Evolutionary conservation across 1,140 invertebrate species (phyloP).

Genomic region (Chelonus insularis): DNA sequence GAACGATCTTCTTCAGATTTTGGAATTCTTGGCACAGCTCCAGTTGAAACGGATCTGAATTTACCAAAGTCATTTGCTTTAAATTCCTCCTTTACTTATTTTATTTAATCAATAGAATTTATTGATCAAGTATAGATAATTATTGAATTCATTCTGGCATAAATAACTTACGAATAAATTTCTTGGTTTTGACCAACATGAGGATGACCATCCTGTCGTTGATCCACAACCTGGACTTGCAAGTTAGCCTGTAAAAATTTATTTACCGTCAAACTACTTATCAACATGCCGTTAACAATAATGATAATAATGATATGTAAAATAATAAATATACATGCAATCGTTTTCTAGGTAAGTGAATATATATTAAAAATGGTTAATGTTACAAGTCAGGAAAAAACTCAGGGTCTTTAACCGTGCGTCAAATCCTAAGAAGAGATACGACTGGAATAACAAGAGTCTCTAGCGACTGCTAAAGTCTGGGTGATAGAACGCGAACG

Average conservation of each 20-base stretch:
- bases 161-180: slow-evolving; percentile 50
- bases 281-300: neutral
- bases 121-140: neutral
- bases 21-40: slow-evolving; percentile 39
- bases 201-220: slow-evolving; percentile 46
- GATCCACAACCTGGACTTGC: too few species aligned
- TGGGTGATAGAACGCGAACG: slow-evolving; percentile 22
- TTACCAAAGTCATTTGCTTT: slow-evolving; percentile 4
- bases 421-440: slow-evolving; percentile 43
- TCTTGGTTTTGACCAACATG: slow-evolving; percentile 45
- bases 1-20: slow-evolving; percentile 63
- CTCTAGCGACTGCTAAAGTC: slow-evolving; percentile 21
- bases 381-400: slow-evolving; percentile 33
- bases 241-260: slow-evolving; percentile 40
- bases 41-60: slow-evolving; percentile 41
- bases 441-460: slow-evolving; percentile 46
- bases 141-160: too few species aligned
- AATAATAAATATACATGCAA: neutral
- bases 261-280: neutral
- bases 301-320: neutral
- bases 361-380: neutral
- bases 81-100: too few species aligned
- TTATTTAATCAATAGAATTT: slow-evolving; percentile 15
- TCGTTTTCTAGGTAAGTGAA: neutral
- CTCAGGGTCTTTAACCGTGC: slow-evolving; percentile 40